A percentile compares a stretch with the other conserved stretches of the same genome.
These are phyloP conservation scores for Chesias legatella DNA, from an alignment of 2,888 invertebrate genomes.

Conservation along the genomic window DNA sequence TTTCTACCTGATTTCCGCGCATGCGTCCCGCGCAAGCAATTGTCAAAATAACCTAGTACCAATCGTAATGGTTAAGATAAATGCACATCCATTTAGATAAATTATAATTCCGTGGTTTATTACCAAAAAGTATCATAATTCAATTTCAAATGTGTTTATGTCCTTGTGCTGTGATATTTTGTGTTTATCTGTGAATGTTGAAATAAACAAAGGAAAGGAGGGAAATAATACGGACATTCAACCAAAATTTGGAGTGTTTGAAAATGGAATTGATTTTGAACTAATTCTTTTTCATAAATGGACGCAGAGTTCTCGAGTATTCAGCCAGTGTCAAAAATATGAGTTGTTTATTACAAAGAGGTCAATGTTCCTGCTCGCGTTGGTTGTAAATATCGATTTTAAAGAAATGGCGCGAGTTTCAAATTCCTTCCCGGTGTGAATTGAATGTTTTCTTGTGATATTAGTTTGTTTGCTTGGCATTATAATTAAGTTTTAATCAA, in stretches of 20 bases:
- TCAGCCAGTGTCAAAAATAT: slow-evolving; percentile 17
- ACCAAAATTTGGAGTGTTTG: slow-evolving; percentile 1
- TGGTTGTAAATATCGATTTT: slow-evolving; percentile 68
- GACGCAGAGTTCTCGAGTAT: slow-evolving; percentile 2
- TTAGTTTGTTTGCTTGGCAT: background rate
- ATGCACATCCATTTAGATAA: slow-evolving; percentile 32
- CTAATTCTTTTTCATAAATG: slow-evolving; percentile 1
- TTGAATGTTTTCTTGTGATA: slow-evolving; percentile 24
- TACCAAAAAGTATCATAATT: slow-evolving; percentile 1
- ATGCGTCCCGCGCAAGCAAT: slow-evolving; percentile 68
- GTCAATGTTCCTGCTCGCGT: slow-evolving; percentile 57
- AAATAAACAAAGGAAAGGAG: slow-evolving; percentile 21
- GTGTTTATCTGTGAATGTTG: slow-evolving; percentile 6
- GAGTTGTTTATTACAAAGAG: slow-evolving; percentile 37
- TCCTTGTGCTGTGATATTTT: background rate
- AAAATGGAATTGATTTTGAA: slow-evolving; percentile 13
- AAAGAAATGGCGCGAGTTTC: slow-evolving; percentile 56
- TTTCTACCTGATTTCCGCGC: slow-evolving; percentile 41
- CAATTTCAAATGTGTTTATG: background rate
- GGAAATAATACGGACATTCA: slow-evolving; percentile 11
- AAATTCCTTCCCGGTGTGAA: slow-evolving; percentile 11
- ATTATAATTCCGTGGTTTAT: slow-evolving; percentile 9
- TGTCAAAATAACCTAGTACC: slow-evolving; percentile 65
- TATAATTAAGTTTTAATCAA: no score
- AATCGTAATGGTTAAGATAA: slow-evolving; percentile 42